These are phyloP conservation scores for Abramis brama DNA, from an alignment of 2,113 vertebrate genomes.

Conservation along the genomic window DNA sequence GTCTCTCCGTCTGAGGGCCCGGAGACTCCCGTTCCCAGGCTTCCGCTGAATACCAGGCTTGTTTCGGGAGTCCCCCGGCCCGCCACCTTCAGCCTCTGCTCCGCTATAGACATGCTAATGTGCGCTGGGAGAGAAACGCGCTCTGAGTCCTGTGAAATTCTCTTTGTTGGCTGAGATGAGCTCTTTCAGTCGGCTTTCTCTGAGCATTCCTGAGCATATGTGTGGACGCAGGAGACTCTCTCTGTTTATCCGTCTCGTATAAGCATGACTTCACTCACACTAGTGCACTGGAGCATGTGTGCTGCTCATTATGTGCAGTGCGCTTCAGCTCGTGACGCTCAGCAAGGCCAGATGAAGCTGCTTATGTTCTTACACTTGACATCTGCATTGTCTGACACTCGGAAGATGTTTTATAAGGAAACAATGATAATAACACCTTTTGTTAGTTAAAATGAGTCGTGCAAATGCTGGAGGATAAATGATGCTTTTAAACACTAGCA, in stretches of 20 bases:
- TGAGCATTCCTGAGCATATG: conserved; percentile 56
- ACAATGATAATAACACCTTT: too few species aligned
- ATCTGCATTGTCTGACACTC: neutral
- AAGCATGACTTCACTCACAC: neutral
- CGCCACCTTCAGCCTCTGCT: conserved; percentile 58
- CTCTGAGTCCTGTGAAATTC: conserved; percentile 68
- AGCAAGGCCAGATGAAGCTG: too few species aligned
- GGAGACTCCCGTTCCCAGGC: conserved; percentile 58
- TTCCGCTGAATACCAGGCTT: conserved; percentile 41
- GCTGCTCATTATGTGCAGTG: neutral
- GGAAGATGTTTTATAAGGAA: too few species aligned
- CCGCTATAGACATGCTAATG: conserved; percentile 74
- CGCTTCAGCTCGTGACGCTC: neutral
- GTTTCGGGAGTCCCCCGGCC: conserved; percentile 53
- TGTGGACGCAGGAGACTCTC: neutral
- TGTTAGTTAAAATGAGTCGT: too few species aligned
- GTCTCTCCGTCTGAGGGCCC: conserved; percentile 15
- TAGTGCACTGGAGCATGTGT: neutral
- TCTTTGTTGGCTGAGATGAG: conserved; percentile 70
- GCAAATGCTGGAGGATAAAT: too few species aligned
- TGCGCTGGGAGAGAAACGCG: conserved; percentile 30
- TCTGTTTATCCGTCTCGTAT: neutral
- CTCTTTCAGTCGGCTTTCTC: conserved; percentile 51
- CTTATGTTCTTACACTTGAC: neutral
- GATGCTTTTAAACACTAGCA: too few species aligned